phyloP scores from a whole-genome alignment of 2,113 vertebrate genomes.

The Hippocampus zosterae region DNA sequence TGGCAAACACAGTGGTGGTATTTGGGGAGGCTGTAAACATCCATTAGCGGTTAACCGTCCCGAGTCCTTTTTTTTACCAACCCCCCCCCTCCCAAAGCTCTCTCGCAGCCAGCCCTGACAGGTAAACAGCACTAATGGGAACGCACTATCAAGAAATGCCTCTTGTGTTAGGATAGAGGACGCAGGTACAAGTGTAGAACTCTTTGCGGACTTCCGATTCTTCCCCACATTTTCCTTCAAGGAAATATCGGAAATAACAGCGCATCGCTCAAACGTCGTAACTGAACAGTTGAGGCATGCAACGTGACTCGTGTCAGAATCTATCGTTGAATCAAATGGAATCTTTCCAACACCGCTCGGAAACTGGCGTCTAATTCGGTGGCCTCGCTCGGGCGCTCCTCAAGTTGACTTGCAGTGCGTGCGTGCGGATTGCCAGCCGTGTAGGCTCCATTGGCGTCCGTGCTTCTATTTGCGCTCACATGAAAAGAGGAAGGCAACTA shows the following conservation, averaged over 20 bases:
- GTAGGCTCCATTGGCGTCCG: slow-evolving; percentile 29
- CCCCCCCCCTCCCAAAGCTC: slow-evolving; percentile 77
- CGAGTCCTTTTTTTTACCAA: slow-evolving; percentile 83
- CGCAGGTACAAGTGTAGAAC: not conserved
- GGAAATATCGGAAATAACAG: too few relatives aligned
- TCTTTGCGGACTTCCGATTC: too few relatives aligned
- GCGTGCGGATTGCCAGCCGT: not conserved
- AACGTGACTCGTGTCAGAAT: not conserved
- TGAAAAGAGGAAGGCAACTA: slow-evolving; percentile 19
- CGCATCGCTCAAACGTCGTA: too few relatives aligned
- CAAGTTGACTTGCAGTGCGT: slow-evolving; percentile 12
- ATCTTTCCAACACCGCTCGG: slow-evolving; percentile 44
- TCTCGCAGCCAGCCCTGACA: slow-evolving; percentile 85
- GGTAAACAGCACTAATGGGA: slow-evolving; percentile 90
- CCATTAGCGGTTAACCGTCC: slow-evolving; percentile 85
- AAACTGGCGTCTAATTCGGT: slow-evolving; percentile 34
- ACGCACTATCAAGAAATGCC: slow-evolving; percentile 87
- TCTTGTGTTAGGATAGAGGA: slow-evolving; percentile 66
- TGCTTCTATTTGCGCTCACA: slow-evolving; percentile 34
- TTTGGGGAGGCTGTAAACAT: slow-evolving; percentile 81
- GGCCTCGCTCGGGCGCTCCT: slow-evolving; percentile 46
- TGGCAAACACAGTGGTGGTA: slow-evolving; percentile 49
- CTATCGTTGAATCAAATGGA: slow-evolving; percentile 30
- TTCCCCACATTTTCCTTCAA: too few relatives aligned
- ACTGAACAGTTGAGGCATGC: too few relatives aligned